These are phyloP conservation scores for Diploptera punctata DNA, from an alignment of 2,888 invertebrate species.

Conservation along the genomic window DNA sequence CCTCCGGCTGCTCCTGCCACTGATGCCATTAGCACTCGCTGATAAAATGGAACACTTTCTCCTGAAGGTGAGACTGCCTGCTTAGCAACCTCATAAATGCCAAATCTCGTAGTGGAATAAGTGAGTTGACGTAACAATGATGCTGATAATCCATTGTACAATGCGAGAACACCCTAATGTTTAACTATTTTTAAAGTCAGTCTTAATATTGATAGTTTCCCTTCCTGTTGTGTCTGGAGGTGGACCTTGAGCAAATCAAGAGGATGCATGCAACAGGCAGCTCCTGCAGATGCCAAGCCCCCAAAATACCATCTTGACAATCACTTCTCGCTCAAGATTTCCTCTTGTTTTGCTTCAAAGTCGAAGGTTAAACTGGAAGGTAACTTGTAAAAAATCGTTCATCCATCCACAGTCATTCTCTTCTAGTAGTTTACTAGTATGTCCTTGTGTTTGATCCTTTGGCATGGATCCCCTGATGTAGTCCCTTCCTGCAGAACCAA, in stretches of 20 bases:
- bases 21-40: conserved; percentile 79
- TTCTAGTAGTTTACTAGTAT: too few species aligned
- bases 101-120: conserved; percentile 91
- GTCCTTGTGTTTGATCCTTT: too few species aligned
- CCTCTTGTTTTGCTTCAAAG: too few species aligned
- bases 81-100: conserved; percentile 67
- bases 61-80: conserved; percentile 30
- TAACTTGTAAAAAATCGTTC: too few species aligned
- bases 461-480: too few species aligned
- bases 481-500: too few species aligned
- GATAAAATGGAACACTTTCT: conserved; percentile 66
- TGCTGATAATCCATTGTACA: conserved; percentile 96
- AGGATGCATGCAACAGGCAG: conserved; percentile 96
- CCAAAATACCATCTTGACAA: conserved; percentile 95
- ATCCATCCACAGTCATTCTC: too few species aligned
- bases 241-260: conserved; percentile 94
- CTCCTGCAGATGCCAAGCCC: conserved; percentile 92
- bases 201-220: conserved; percentile 74
- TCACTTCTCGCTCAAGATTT: conserved; percentile 51
- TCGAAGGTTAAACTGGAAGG: too few species aligned
- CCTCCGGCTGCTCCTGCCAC: conserved; percentile 89
- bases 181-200: conserved; percentile 79
- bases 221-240: conserved; percentile 94
- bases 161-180: conserved; percentile 85
- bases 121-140: conserved; percentile 92